These are phyloP conservation scores for Anas capensis DNA, from an alignment of 2,797 vertebrate genomes.

Conservation along the genomic window DNA sequence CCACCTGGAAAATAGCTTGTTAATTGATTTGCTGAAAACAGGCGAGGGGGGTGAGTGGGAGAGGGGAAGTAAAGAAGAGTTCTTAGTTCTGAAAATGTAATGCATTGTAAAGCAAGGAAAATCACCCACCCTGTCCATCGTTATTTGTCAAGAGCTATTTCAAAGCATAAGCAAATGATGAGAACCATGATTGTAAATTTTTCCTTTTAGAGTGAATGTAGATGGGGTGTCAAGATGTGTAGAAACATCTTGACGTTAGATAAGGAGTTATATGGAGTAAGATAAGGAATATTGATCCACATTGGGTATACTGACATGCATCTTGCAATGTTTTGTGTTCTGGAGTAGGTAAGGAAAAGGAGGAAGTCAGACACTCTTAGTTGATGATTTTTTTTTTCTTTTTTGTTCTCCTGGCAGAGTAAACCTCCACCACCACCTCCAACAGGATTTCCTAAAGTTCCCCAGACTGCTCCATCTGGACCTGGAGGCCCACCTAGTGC, in stretches of 20 bases:
- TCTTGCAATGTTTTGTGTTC: background rate
- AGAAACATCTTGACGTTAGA: background rate
- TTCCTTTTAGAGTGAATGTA: background rate
- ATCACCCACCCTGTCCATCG: background rate
- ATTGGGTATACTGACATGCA: too few relatives aligned
- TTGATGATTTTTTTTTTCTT: accelerated
- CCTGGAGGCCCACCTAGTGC: slow-evolving; percentile 75
- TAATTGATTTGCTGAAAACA: background rate
- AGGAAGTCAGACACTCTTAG: background rate
- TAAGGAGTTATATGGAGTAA: background rate
- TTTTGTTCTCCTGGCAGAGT: slow-evolving; percentile 76
- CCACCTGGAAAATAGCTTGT: background rate
- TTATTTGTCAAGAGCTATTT: background rate
- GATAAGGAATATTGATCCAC: background rate
- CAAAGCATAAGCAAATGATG: background rate
- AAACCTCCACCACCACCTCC: slow-evolving; percentile 93
- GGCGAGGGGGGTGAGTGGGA: too few relatives aligned
- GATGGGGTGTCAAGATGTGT: background rate
- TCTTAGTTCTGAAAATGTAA: background rate
- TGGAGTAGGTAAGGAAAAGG: background rate
- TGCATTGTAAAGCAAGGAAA: background rate
- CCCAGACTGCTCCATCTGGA: slow-evolving; percentile 73
- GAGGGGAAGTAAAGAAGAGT: background rate
- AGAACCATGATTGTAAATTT: background rate
- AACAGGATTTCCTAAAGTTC: slow-evolving; percentile 83